Evolutionary conservation across 2,113 vertebrate genomes (phyloP), one percentile per base, ranked within the genome.

Genomic region (Eolophus roseicapilla): DNA sequence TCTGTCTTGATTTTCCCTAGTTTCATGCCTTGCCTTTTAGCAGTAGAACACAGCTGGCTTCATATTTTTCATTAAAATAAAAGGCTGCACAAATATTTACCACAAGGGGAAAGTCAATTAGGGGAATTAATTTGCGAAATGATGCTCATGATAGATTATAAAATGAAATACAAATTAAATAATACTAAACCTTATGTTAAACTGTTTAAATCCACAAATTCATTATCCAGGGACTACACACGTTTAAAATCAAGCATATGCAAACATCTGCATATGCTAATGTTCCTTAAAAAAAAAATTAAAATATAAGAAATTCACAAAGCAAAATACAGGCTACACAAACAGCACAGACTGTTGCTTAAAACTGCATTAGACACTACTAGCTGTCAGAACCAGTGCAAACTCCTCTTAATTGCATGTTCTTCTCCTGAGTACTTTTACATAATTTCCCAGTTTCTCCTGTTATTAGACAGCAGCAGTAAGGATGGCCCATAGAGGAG

Each of bases 121-220:
- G 37, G 10, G 31, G 35, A 77, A 88, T 79, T 89, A 90, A 85
- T 90, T 90, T 65, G 46, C 86, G 64, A 94, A 93, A 93, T 77
- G 4, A 74, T 55, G 77, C 23, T 81, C 41, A 31, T 67, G 78
- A 93, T 67, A 77, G 59, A 65, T 79, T 74, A 73, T 53, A 82
- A 77, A 86, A 69, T 1, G 2, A 88, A 94, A 92, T 31, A 79
- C 14, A 71, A 90, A 89, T 80, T 71, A 96, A 88, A 19, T 79
- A 79, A 95, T 79, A 33, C 19, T 23, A 82, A 86, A 62, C 57
- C 70, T 69, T 47, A 76, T 41, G 63, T 47, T 90, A 79, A 95
- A 85, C 19, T 68, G 57, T 63, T 90, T 82, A 91, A 91, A 85
- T 37, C 57, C 6, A 44, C 24, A 71, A 44, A 86, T 85, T 79